These are phyloP conservation scores for Chloroclystis v-ata DNA, from an alignment of 2,888 invertebrate genomes.

Conservation along the genomic window DNA sequence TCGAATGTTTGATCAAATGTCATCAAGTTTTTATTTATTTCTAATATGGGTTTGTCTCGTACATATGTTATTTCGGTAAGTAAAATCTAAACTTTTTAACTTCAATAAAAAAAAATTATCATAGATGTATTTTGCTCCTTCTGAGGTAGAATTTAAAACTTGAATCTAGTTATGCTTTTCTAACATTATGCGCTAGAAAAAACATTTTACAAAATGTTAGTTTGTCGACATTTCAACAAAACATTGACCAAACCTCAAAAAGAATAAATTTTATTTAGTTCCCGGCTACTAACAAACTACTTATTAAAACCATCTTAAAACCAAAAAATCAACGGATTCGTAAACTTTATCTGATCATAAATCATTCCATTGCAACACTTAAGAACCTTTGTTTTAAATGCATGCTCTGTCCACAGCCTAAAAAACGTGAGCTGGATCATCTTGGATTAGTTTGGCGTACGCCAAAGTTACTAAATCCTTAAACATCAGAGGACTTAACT, in stretches of 20 bases:
- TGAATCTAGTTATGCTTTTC: too few species aligned
- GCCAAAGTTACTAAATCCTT: background rate
- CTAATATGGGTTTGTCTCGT: too few species aligned
- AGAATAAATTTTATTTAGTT: conserved; percentile 19
- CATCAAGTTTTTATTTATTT: background rate
- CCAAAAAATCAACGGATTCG: conserved; percentile 36
- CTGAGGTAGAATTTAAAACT: too few species aligned
- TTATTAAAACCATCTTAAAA: conserved; percentile 22
- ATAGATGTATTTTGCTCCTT: too few species aligned
- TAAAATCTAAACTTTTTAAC: too few species aligned
- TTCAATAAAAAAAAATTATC: too few species aligned
- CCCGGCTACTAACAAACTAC: conserved; percentile 9
- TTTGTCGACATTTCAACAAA: background rate
- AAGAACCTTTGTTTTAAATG: conserved; percentile 38
- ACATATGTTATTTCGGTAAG: too few species aligned
- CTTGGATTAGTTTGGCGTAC: background rate
- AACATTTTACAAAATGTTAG: too few species aligned
- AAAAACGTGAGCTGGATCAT: conserved; percentile 2
- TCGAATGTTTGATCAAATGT: conserved; percentile 10
- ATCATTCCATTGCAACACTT: conserved; percentile 34
- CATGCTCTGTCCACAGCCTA: conserved; percentile 13
- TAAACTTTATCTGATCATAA: conserved; percentile 33
- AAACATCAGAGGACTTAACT: background rate
- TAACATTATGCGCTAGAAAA: too few species aligned
- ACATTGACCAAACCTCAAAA: conserved; percentile 10